Percentiles rank a stretch among this genome's conserved stretches.
phyloP scores from a whole-genome alignment of 2,113 vertebrate species.

The Ophiodon elongatus region DNA sequence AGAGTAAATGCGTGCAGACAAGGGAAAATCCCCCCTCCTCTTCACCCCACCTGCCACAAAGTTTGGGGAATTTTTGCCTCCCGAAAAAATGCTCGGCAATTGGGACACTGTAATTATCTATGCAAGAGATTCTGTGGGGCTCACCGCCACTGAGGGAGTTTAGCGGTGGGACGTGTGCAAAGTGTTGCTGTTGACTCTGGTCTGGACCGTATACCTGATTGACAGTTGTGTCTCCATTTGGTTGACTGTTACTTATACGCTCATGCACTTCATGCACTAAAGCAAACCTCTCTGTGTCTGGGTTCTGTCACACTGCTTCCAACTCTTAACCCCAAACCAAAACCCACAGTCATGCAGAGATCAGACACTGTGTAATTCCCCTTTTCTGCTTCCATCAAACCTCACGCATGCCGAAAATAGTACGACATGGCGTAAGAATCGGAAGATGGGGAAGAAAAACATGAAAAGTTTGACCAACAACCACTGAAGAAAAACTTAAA shows the following conservation, averaged over 20 bases:
- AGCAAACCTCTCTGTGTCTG: constrained; percentile 37
- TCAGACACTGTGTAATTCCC: constrained; percentile 72
- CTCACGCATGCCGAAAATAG: constrained; percentile 62
- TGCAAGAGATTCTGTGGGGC: constrained; percentile 6
- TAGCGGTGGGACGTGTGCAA: constrained; percentile 54
- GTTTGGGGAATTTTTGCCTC: constrained; percentile 61
- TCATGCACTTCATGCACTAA: constrained; percentile 33
- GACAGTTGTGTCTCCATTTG: not conserved
- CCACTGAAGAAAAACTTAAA: constrained; percentile 18
- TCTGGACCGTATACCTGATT: not conserved
- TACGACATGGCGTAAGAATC: constrained; percentile 17
- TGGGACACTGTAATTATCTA: constrained; percentile 59
- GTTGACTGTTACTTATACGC: constrained; percentile 21
- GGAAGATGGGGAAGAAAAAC: constrained; percentile 27
- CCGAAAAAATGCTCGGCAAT: constrained; percentile 52
- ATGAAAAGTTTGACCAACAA: constrained; percentile 36
- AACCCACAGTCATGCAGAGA: constrained; percentile 70
- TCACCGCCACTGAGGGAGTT: not conserved
- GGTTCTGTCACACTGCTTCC: constrained; percentile 49
- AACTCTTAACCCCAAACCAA: constrained; percentile 52
- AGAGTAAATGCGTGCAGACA: constrained; percentile 70
- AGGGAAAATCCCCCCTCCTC: constrained; percentile 48
- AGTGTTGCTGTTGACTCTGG: constrained; percentile 7
- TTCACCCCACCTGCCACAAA: constrained; percentile 51
- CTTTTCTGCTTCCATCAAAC: constrained; percentile 64